These are phyloP conservation scores for Nothocercus julius DNA, from an alignment of 2,113 vertebrate species.

Conservation along the genomic window DNA sequence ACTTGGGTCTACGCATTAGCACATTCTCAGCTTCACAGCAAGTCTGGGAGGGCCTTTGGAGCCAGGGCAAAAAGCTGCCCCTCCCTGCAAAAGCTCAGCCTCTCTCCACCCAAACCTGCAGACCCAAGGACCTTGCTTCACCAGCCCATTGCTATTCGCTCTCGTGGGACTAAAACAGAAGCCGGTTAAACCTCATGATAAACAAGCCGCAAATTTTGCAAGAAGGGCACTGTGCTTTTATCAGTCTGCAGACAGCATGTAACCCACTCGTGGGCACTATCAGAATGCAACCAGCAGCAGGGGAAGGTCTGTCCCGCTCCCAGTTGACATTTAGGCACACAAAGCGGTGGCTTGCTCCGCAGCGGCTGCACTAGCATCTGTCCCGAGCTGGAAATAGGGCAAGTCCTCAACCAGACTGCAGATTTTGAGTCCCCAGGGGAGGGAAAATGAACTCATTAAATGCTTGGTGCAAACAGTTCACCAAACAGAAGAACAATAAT, in stretches of 20 bases:
- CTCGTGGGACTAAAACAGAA: background rate
- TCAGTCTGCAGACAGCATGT: background rate
- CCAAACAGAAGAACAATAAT: slow-evolving; percentile 22
- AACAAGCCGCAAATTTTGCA: background rate
- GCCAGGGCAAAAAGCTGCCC: background rate
- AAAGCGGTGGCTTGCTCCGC: background rate
- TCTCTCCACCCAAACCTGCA: background rate
- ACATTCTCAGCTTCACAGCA: background rate
- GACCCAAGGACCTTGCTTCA: background rate
- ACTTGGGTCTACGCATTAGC: background rate
- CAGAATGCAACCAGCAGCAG: too few relatives aligned
- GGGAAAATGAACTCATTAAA: slow-evolving; percentile 46
- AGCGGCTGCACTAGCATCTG: background rate
- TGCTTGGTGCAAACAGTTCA: background rate
- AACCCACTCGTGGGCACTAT: background rate
- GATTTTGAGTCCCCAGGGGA: background rate
- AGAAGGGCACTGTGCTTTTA: background rate
- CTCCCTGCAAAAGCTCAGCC: background rate
- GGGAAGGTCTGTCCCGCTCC: background rate
- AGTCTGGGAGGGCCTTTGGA: background rate
- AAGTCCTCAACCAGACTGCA: background rate
- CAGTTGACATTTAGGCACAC: background rate
- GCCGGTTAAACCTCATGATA: too few relatives aligned
- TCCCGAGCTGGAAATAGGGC: slow-evolving; percentile 7
- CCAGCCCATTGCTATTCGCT: background rate